Percentiles rank a stretch among this genome's conserved stretches.
phyloP scores from a whole-genome alignment of 2,888 invertebrate genomes.

The Leucoptera coffeella region DNA sequence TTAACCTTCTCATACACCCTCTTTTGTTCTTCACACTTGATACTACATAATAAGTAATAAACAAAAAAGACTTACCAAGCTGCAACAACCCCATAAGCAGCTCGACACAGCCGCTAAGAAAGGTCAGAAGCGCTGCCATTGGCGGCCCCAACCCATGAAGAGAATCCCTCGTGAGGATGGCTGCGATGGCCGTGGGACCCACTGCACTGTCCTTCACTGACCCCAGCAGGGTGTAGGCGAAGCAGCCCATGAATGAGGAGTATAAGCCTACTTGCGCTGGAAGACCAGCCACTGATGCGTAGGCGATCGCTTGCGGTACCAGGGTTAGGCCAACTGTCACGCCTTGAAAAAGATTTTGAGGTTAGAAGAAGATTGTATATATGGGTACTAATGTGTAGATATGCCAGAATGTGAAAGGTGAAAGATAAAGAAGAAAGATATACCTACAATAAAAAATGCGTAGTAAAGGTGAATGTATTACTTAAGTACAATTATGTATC shows the following conservation, averaged over 20 bases:
- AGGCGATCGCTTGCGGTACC: conserved; percentile 81
- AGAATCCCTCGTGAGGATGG: conserved; percentile 71
- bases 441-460: too few relatives aligned
- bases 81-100: conserved; percentile 68
- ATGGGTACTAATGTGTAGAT: too few relatives aligned
- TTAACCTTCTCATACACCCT: too few relatives aligned
- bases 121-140: conserved; percentile 66
- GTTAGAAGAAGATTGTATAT: too few relatives aligned
- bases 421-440: too few relatives aligned
- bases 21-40: too few relatives aligned
- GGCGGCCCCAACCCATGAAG: conserved; percentile 63
- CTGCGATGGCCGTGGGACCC: conserved; percentile 82
- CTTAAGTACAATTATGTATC: too few relatives aligned
- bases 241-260: conserved; percentile 91
- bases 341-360: conserved; percentile 27
- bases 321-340: conserved; percentile 70
- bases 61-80: conserved; percentile 65
- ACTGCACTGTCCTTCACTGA: conserved; percentile 68
- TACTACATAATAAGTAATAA: too few relatives aligned
- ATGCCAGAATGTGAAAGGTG: too few relatives aligned
- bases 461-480: too few relatives aligned
- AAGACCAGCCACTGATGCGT: conserved; percentile 73
- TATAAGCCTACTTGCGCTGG: conserved; percentile 80
- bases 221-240: conserved; percentile 85
- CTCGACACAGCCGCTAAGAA: conserved; percentile 65